These are phyloP conservation scores for Ceuthmochares aereus DNA, from an alignment of 2,113 vertebrate genomes.

Conservation along the genomic window DNA sequence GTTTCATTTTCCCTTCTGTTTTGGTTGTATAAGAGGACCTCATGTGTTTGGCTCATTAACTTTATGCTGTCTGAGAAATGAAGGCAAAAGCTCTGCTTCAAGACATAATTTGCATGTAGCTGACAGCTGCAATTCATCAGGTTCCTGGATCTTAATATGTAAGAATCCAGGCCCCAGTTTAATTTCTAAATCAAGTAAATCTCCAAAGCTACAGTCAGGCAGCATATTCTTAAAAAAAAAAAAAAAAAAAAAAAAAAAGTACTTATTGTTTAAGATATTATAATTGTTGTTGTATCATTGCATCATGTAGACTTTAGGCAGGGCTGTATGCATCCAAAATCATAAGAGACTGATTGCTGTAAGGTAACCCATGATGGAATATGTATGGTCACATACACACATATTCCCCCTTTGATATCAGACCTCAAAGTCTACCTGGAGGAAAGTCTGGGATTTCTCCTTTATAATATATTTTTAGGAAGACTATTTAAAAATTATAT, in stretches of 20 bases:
- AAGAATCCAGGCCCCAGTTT: background rate
- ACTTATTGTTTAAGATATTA: background rate
- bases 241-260: background rate
- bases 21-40: background rate
- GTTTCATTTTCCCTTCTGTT: slow-evolving; percentile 2
- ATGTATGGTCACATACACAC: background rate
- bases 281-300: background rate
- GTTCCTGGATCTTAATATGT: background rate
- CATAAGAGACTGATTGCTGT: background rate
- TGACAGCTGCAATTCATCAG: slow-evolving; percentile 37
- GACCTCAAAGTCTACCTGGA: background rate
- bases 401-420: background rate
- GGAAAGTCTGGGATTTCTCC: background rate
- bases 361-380: background rate
- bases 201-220: background rate
- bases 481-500: background rate
- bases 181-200: slow-evolving; percentile 7
- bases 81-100: background rate
- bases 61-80: slow-evolving; percentile 20
- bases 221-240: background rate
- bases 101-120: slow-evolving; percentile 23
- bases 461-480: background rate
- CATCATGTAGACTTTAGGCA: background rate
- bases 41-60: slow-evolving; percentile 46
- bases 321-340: background rate